A percentile compares a stretch with the other conserved stretches of the same genome.
Conservation (phyloP, 2,797 vertebrate genomes). For the Gymnothorax reevesii region DNA sequence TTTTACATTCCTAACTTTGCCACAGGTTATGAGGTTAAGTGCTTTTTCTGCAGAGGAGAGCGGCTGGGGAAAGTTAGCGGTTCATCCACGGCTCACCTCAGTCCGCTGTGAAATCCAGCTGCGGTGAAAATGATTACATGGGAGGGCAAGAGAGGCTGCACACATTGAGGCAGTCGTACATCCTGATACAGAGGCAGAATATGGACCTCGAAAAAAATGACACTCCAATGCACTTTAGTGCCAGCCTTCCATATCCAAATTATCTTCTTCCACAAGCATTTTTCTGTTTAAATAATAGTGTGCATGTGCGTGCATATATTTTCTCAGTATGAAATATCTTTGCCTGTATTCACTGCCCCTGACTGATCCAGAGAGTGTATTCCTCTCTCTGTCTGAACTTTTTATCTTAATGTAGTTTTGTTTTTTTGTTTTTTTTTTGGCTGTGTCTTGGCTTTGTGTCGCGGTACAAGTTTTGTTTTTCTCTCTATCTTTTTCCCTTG, state of each 20-base stretch:
- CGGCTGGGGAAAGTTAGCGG: slow-evolving; percentile 37
- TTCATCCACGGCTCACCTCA: neutral
- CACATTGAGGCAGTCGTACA: neutral
- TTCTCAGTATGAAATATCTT: neutral
- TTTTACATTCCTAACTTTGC: slow-evolving; percentile 47
- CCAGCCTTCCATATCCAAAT: neutral
- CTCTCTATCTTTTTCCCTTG: neutral
- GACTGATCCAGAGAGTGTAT: neutral
- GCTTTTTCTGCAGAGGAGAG: slow-evolving; percentile 44
- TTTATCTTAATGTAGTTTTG: neutral
- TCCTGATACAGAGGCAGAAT: neutral
- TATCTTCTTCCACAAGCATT: neutral
- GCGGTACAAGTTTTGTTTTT: slow-evolving; percentile 20
- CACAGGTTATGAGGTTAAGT: slow-evolving; percentile 45
- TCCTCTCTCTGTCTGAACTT: neutral
- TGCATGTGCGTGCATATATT: neutral
- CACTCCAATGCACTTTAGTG: neutral
- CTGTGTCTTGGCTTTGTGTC: neutral
- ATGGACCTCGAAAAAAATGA: neutral
- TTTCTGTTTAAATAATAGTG: neutral
- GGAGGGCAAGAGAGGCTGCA: neutral
- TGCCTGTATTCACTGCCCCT: neutral
- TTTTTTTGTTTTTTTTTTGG: neutral
- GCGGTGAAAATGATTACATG: neutral
- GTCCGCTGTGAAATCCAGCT: neutral